Evolutionary conservation across 2,888 invertebrate species (phyloP), one percentile per base, ranked within the genome.

Genomic region (Caradrina kadenii): DNA sequence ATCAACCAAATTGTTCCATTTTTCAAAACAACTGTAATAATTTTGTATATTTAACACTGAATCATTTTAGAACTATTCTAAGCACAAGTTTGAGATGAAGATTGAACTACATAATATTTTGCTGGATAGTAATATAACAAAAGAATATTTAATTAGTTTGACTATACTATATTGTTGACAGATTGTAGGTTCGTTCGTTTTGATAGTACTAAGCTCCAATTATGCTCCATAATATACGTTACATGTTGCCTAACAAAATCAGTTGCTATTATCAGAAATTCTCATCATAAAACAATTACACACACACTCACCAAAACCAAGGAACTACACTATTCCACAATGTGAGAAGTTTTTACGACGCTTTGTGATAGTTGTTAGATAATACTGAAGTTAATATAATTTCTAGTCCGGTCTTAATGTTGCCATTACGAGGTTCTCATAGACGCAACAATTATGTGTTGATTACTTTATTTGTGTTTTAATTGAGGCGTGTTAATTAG

Each of bases 391-490:
- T 52, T 56, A 4, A n/a, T 50, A 58, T 63, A 53, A 67, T 79
- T 73, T 76, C 79, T 56, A 73, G 55, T 56, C 60, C 21, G 7
- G 39, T 31, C 42, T 54, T 50, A 63, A 63, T 60, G 63, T 13
- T 17, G 39, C 17, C 45, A 58, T 76, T 78, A 35, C 54, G 39
- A 54, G 0, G 52, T 73, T 79, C 63, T 63, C 79, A 79, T 42
- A 49, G 17, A 59, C 39, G 26, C 11, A 74, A 79, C 52, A 35
- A 66, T 73, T 78, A 78, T 31, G 68, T 55, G 59, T 53, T 74
- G 55, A 76, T 79, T 52, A 45, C 68, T 76, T 55, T 10, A 78
- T 78, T 62, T 15, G 50, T 4, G 49, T 31, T 50, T 59, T 52
- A 42, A 58, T 60, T 45, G 13, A 63, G 35, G 52, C 52, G 35